Conservation (phyloP, 2,797 vertebrate genomes). For the Siniperca undulata region DNA sequence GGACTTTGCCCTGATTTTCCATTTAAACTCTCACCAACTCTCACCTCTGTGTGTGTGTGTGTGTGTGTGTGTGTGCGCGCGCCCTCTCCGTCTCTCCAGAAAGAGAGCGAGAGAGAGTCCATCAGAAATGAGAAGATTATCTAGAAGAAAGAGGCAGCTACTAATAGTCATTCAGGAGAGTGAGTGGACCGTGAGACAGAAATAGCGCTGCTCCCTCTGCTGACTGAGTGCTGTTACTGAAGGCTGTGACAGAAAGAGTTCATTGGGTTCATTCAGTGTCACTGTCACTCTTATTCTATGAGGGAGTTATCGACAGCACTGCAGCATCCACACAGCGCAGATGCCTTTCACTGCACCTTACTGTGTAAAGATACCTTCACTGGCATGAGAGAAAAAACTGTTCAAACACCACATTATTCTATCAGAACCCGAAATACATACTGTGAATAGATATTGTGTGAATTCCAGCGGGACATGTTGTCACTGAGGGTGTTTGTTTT, state of each 20-base stretch:
- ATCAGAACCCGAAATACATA: not conserved
- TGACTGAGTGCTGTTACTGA: conserved; percentile 42
- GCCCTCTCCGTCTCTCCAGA: not conserved
- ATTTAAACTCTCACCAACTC: not conserved
- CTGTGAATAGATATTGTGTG: not conserved
- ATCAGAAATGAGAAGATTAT: conserved; percentile 18
- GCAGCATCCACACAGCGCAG: conserved; percentile 35
- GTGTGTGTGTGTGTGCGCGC: not conserved
- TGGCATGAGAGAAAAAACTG: not conserved
- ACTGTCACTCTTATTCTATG: conserved; percentile 23
- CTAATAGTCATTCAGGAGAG: not conserved
- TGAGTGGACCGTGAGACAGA: not conserved
- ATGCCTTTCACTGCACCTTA: not conserved
- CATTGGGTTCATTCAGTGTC: conserved; percentile 61
- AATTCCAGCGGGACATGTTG: not conserved
- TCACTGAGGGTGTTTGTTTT: not conserved
- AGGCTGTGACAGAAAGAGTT: conserved; percentile 33
- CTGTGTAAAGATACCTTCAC: not conserved
- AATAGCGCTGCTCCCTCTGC: conserved; percentile 65
- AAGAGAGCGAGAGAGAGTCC: not conserved
- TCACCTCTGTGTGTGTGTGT: not conserved
- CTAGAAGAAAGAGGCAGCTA: not conserved
- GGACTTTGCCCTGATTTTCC: not conserved
- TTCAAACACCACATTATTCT: not conserved
- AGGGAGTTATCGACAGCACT: conserved; percentile 43